Evolutionary conservation across 2,113 vertebrate genomes (phyloP).

Genomic region (Agelaius phoeniceus): DNA sequence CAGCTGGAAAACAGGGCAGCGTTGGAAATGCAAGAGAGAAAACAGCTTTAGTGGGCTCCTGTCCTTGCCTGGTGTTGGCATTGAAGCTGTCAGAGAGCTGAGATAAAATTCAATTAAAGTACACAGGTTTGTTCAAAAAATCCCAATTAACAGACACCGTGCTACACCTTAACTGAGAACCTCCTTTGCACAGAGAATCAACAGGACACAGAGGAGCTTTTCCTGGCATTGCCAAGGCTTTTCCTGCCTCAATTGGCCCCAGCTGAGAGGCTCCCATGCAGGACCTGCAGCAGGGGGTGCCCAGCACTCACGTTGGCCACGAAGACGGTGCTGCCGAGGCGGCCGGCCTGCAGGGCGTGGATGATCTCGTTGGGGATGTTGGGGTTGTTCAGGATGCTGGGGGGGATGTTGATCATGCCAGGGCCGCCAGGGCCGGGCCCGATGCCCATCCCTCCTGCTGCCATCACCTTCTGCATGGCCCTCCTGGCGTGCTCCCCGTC

Average conservation of each 20-base stretch:
- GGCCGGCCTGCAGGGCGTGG: conserved; percentile 93
- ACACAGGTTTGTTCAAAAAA: not conserved
- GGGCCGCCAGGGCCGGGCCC: conserved; percentile 83
- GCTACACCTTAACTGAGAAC: not conserved
- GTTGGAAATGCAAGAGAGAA: not conserved
- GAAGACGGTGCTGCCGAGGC: conserved; percentile 93
- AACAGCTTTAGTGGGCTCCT: rapidly evolving
- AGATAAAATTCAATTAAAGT: rapidly evolving
- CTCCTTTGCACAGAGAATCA: too few relatives aligned
- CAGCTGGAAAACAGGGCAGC: conserved; percentile 72
- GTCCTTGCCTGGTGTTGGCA: rapidly evolving
- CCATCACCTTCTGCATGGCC: conserved; percentile 88
- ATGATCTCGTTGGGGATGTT: conserved; percentile 97
- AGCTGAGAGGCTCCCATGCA: not conserved
- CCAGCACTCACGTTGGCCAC: conserved; percentile 90
- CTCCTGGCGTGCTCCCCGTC: conserved; percentile 93
- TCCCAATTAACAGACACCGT: not conserved
- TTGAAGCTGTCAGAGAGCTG: not conserved
- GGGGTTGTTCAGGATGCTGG: conserved; percentile 95
- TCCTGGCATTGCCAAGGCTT: not conserved
- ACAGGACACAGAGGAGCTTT: not conserved
- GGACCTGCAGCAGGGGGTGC: not conserved
- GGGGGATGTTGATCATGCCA: conserved; percentile 90
- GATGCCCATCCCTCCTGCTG: conserved; percentile 80
- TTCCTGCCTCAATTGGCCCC: not conserved